Conservation (phyloP, 2,113 vertebrate genomes). For the Paedocypris sp. region DNA sequence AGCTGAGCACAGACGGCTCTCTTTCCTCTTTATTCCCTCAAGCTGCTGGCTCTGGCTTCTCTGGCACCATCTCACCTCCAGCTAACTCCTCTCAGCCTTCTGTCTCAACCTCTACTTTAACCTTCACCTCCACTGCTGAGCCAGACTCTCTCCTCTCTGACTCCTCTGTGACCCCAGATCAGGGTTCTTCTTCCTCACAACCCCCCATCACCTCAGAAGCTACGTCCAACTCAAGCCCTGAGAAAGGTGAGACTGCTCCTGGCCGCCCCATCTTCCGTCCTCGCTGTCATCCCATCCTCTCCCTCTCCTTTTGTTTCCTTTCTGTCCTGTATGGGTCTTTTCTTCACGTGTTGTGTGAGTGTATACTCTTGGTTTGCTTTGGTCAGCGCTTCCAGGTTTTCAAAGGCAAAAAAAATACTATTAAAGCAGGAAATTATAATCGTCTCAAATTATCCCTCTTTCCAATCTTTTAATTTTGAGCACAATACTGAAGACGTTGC, state of each 20-base stretch:
- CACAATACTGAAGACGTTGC: no score
- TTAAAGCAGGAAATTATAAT: no score
- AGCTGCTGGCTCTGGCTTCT: conserved; percentile 73
- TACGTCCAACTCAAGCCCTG: conserved; percentile 64
- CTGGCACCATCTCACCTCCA: conserved; percentile 41
- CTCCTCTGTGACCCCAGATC: conserved; percentile 62
- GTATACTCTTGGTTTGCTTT: no score
- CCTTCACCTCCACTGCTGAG: conserved; percentile 26
- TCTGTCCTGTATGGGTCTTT: neutral
- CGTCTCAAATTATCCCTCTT: no score
- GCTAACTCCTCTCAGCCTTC: conserved; percentile 53
- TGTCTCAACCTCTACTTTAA: conserved; percentile 33
- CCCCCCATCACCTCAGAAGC: conserved; percentile 62
- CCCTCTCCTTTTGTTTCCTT: neutral
- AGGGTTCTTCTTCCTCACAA: conserved; percentile 66
- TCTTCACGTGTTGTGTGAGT: neutral
- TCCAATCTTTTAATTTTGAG: no score
- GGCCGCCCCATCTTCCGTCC: neutral
- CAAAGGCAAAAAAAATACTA: no score
- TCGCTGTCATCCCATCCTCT: neutral
- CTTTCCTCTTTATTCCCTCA: conserved; percentile 38
- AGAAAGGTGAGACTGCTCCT: conserved; percentile 76
- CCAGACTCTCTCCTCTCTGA: conserved; percentile 30
- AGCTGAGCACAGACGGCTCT: conserved; percentile 2
- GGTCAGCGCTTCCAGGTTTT: no score